Evolutionary conservation across 2,113 vertebrate species (phyloP).

Genomic region (Cyrtonyx montezumae): DNA sequence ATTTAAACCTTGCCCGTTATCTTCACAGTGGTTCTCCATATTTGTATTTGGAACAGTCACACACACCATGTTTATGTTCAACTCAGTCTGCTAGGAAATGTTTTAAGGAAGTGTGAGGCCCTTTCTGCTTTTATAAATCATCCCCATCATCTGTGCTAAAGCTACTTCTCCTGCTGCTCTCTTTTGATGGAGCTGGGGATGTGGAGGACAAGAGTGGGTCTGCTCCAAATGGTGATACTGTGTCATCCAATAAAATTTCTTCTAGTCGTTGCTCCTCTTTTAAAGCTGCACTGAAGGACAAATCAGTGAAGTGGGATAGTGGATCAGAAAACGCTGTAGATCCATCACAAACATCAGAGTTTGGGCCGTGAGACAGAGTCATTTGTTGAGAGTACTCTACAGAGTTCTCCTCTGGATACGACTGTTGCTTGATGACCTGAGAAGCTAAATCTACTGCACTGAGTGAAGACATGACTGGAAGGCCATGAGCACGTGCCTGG

Average conservation of each 20-base stretch:
- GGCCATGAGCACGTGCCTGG: slow-evolving; percentile 91
- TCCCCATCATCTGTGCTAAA: slow-evolving; percentile 91
- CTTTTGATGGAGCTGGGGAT: slow-evolving; percentile 90
- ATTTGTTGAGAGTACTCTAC: slow-evolving; percentile 84
- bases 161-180: slow-evolving; percentile 93
- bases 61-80: not conserved
- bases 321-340: slow-evolving; percentile 92
- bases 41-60: slow-evolving; percentile 13
- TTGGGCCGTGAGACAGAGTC: slow-evolving; percentile 69
- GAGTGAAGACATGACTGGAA: slow-evolving; percentile 84
- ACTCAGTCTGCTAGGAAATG: not conserved
- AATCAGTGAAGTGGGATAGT: slow-evolving; percentile 96
- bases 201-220: slow-evolving; percentile 91
- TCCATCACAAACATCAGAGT: slow-evolving; percentile 74
- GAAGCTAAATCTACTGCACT: slow-evolving; percentile 80
- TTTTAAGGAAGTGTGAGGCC: not conserved
- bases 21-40: not conserved
- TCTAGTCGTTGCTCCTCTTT: slow-evolving; percentile 93
- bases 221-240: slow-evolving; percentile 87
- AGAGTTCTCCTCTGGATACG: slow-evolving; percentile 86
- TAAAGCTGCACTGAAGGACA: slow-evolving; percentile 91
- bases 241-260: slow-evolving; percentile 87
- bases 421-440: slow-evolving; percentile 85
- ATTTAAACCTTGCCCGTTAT: slow-evolving; percentile 4
- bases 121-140: slow-evolving; percentile 78